Conservation (phyloP, 1,140 invertebrate genomes). For the Neomicropteryx cornuta region DNA sequence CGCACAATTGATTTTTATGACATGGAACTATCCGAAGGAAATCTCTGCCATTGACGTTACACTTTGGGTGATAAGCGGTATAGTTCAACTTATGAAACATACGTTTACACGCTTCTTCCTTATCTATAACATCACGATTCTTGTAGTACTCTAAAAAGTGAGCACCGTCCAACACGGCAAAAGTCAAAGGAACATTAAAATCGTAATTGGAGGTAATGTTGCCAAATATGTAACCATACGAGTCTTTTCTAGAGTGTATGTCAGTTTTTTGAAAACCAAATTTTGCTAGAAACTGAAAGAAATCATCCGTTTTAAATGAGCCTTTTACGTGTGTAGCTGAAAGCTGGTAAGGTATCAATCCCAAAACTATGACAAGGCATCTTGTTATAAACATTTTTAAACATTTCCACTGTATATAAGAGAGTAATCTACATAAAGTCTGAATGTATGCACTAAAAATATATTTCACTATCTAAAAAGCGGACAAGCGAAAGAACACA, state of each 20-base stretch:
- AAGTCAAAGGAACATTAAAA: conserved; percentile 58
- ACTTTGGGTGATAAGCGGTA: conserved; percentile 75
- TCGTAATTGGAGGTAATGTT: conserved; percentile 70
- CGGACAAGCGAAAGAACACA: no score
- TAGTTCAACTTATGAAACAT: conserved; percentile 80
- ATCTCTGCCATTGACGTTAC: conserved; percentile 73
- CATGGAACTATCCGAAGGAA: conserved; percentile 85
- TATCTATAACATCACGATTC: conserved; percentile 51
- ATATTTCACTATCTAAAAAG: no score
- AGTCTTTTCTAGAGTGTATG: conserved; percentile 62
- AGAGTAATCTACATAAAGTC: no score
- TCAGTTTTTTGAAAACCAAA: conserved; percentile 97
- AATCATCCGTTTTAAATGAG: conserved; percentile 38
- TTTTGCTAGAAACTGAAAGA: conserved; percentile 87
- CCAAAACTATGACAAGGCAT: no score
- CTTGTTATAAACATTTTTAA: no score
- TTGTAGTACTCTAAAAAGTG: conserved; percentile 85
- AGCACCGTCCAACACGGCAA: conserved; percentile 76
- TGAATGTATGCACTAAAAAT: no score
- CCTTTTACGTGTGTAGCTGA: conserved; percentile 28
- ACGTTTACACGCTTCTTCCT: conserved; percentile 57
- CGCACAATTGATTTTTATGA: conserved; percentile 60
- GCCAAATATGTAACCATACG: conserved; percentile 90
- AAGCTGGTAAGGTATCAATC: no score
- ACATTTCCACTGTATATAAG: no score